Evolutionary conservation across 1,140 invertebrate genomes (phyloP).

Genomic region (Drosophila rufa): DNA sequence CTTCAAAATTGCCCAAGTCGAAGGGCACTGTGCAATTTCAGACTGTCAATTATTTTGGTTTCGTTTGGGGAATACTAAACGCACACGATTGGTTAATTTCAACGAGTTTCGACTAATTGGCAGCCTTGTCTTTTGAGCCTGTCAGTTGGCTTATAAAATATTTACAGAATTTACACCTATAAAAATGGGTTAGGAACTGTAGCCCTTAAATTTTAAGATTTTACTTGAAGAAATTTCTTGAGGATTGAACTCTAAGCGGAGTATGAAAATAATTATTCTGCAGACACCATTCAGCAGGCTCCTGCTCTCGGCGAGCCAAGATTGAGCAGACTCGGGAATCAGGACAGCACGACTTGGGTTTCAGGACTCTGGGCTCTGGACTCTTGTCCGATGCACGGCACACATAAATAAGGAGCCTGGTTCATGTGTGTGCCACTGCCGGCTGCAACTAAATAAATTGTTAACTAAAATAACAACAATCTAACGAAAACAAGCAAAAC

Average conservation of each 20-base stretch:
- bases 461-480: constrained; percentile 84
- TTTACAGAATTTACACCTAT: background rate
- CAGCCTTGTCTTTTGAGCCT: constrained; percentile 5
- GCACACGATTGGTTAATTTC: constrained; percentile 34
- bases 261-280: constrained; percentile 17
- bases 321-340: background rate
- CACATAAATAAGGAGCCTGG: constrained; percentile 60
- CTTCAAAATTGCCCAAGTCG: constrained; percentile 1
- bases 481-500: constrained; percentile 81
- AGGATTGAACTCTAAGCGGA: background rate
- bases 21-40: constrained; percentile 2
- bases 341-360: constrained; percentile 3
- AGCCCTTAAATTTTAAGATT: background rate
- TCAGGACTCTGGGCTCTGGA: background rate
- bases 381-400: constrained; percentile 54
- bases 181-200: background rate
- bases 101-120: constrained; percentile 26
- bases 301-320: background rate
- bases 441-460: constrained; percentile 80
- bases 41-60: constrained; percentile 39
- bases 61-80: background rate
- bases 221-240: no score
- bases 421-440: constrained; percentile 34
- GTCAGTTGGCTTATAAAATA: background rate
- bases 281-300: constrained; percentile 1